phyloP scores from a whole-genome alignment of 92 coral and sea anemone genomes.

The Montipora capitata region DNA sequence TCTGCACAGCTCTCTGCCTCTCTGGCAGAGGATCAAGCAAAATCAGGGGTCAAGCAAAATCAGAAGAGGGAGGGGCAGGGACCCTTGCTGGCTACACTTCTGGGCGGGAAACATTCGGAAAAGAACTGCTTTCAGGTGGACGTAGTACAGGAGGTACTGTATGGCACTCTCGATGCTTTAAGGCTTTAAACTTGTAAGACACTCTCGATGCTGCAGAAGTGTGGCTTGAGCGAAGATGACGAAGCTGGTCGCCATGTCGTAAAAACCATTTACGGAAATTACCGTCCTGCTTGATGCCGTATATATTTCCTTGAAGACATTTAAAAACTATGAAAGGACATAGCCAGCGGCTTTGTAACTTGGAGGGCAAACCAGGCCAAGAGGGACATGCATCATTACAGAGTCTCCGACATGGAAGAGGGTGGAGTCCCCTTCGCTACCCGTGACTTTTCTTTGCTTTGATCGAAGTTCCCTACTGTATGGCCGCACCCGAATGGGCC shows the following conservation, averaged over 20 bases:
- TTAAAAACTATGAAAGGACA: slow-evolving; percentile 59
- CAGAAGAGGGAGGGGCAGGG: neutral
- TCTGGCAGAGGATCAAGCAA: neutral
- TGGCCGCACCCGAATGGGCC: slow-evolving; percentile 31
- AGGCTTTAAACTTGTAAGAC: neutral
- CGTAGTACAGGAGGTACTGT: neutral
- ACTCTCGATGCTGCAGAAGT: neutral
- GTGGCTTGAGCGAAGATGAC: slow-evolving; percentile 20
- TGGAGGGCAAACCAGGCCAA: slow-evolving; percentile 46
- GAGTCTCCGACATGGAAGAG: slow-evolving; percentile 51
- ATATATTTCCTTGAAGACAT: slow-evolving; percentile 64
- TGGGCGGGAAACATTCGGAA: neutral
- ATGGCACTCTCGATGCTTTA: neutral
- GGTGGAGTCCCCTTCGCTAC: slow-evolving; percentile 5
- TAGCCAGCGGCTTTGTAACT: slow-evolving; percentile 58
- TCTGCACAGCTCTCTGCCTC: slow-evolving; percentile 7
- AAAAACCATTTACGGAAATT: slow-evolving; percentile 53
- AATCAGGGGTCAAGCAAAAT: neutral
- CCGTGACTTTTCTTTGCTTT: slow-evolving; percentile 38
- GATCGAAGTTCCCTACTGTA: slow-evolving; percentile 15
- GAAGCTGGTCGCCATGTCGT: slow-evolving; percentile 66
- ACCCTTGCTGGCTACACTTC: neutral
- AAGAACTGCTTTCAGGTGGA: neutral
- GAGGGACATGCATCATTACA: slow-evolving; percentile 56
- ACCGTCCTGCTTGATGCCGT: slow-evolving; percentile 44